Percentiles rank a stretch among this genome's conserved stretches.
phyloP scores from a whole-genome alignment of 2,888 invertebrate genomes.

The Cremastinae sp. region DNA sequence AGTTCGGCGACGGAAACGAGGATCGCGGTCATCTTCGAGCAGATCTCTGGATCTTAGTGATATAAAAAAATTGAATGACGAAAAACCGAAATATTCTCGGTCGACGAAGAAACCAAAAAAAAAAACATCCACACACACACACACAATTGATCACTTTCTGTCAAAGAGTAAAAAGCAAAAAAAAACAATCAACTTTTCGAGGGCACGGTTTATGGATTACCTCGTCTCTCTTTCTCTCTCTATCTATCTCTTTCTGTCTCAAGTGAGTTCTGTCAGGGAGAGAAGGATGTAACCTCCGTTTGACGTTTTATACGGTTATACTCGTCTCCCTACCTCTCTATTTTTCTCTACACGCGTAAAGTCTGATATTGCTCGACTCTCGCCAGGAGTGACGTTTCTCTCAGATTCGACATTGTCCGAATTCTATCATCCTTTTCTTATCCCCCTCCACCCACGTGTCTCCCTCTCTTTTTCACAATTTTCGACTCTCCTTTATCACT shows the following conservation, averaged over 20 bases:
- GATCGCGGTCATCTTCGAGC: constrained; percentile 82
- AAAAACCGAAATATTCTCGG: not conserved
- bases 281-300: constrained; percentile 1
- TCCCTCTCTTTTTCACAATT: not conserved
- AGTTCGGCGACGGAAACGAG: constrained; percentile 87
- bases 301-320: constrained; percentile 18
- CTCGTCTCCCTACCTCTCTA: not conserved
- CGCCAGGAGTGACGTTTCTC: constrained; percentile 17
- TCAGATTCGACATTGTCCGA: constrained; percentile 40
- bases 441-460: not conserved
- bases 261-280: not conserved
- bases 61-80: constrained; percentile 7
- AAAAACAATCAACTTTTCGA: not conserved
- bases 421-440: constrained; percentile 10
- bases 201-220: constrained; percentile 20
- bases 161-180: not conserved
- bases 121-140: not conserved
- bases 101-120: not conserved
- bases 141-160: not conserved
- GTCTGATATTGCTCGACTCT: constrained; percentile 38
- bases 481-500: not conserved
- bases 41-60: not conserved
- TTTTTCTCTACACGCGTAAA: constrained; percentile 13
- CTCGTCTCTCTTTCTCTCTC: not conserved
- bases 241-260: not conserved